Base-by-base conservation (phyloP, 53 echinoderm and acorn worm genomes). In the Paracentrotus lividus region DNA sequence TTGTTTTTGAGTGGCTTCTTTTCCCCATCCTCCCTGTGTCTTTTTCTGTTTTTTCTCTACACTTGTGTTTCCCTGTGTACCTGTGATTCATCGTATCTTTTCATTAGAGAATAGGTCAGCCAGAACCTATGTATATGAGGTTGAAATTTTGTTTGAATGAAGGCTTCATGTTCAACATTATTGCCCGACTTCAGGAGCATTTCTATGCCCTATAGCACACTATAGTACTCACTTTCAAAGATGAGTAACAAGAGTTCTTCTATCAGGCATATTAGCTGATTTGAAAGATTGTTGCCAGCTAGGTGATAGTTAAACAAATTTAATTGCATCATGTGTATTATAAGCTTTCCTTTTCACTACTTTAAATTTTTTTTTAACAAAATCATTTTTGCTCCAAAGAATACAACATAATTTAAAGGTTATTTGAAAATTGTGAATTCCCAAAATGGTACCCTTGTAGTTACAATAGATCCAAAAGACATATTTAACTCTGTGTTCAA, bases 111-210 rank as follows among this genome's bases (percentile, higher is more conserved):
- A 72, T 72, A 90, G 90, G 90, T 90, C 90, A 90, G 90, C 32
- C 72, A 49, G 90, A 90, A 90, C 90, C 90, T 53, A 90, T 90
- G 90, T 69, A 90, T 90, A 72, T 47, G 72, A 90, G 72, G 52
- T 34, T 24, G 29, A 51, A 90, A 90, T 90, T 69, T 59, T 34
- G 56, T 86, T 86, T 53, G 86, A 86, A 56, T 86, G 56, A 31
- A 55, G 55, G 21, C 86, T 55, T 36, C 86, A 23, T 86, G 20
- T 56, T 27, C n/a, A 85, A 15, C 34, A 16, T 53, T 86, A 34
- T n/a, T n/a, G 4, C 47, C 24, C 13, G 10, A 33, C 86, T 33
- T 31, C 55, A 13, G 52, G 24, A 34, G 86, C 34, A 86, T 55
- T 52, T 16, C 52, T 34, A 86, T 76, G 36, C 76, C 76, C 76